Evolutionary conservation across 2,888 invertebrate genomes (phyloP), one percentile per base, ranked within the genome.

Genomic region (Cyclophora albipunctata): DNA sequence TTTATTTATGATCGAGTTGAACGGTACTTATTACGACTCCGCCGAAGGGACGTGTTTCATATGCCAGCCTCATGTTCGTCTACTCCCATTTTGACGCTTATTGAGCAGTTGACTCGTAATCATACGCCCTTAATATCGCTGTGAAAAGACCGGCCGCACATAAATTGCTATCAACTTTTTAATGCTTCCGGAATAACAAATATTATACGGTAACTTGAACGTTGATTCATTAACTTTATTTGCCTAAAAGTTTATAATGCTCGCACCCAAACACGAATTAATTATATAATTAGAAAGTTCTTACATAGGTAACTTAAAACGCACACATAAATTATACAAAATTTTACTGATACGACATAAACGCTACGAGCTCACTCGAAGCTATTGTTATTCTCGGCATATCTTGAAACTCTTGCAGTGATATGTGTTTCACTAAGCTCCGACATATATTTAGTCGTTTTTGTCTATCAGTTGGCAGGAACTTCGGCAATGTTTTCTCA

Each of bases 1-100:
- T 82, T 86, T 85, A 85, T 85, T 85, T 84, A 84, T 81, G 81
- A 78, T 73, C 75, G 69, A 78, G 76, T 82, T 81, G 78, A 82
- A 75, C 77, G 75, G 71, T 75, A 77, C 81, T 83, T 84, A 84
- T 82, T 84, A 78, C 81, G 71, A 71, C 69, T 79, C 73, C 62
- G 74, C 73, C 71, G 66, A 66, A 67, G 69, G 67, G 73, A 78
- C 73, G 77, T 79, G 78, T 77, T 81, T 80, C 77, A 82, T 78
- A 79, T 78, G 74, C 73, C 64, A 66, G 68, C 67, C 73, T 73
- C 76, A 72, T 75, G 71, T 66, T 66, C 61, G 63, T 69, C 71
- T 69, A 70, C 67, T 66, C 62, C 63, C 67, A 71, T 58, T 67
- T 69, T 72, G 67, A 68, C 69, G 70, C 72, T 74, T 80, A 81